These are phyloP conservation scores for pig (Sus scrofa) DNA, from an alignment of 2,113 vertebrate genomes.

Conservation along the genomic window T2T-Sscrofa CM000818.6:116934501-116935000, in stretches of 20 bases:
- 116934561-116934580: neutral
- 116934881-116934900: conserved; percentile 4
- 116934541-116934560: neutral
- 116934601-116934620: neutral
- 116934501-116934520: neutral
- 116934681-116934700: neutral
- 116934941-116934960: conserved; percentile 29
- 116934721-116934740: neutral
- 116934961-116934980: conserved; percentile 30
- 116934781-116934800: neutral
- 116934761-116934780: neutral
- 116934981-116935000: neutral
- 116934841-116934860: neutral
- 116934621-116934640: neutral
- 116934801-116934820: neutral
- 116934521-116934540: neutral
- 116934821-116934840: neutral
- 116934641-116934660: neutral
- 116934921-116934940: conserved; percentile 46
- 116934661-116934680: neutral
- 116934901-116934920: neutral
- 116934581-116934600: neutral
- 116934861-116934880: neutral
- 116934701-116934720: conserved; percentile 8
- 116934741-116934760: neutral